Base-by-base conservation (phyloP, 2,888 invertebrate species). In the Scaptomyza tumidula region DNA sequence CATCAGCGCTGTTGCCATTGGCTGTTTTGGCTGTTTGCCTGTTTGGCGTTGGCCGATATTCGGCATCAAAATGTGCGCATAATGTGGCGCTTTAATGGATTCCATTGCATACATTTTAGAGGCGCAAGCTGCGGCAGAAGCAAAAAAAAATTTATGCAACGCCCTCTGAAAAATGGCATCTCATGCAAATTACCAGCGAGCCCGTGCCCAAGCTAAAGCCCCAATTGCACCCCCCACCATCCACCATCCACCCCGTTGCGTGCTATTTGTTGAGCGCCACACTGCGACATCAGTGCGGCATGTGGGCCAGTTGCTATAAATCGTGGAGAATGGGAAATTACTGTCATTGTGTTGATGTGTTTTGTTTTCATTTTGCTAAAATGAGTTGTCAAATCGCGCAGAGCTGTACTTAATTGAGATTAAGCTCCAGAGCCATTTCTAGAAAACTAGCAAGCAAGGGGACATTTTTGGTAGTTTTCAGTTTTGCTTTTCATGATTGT, bases 41-140 rank as follows among this genome's bases (percentile, higher is more conserved):
- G 11, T 48, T 45, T 24, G 24, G 4, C 9, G 27, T 35, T 49
- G 14, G 39, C 39, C 39, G 14, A 14, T 39, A 10, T 54, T 43
- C 75, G 60, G 37, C 75, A 64, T 71, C 65, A 82, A 79, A 79
- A 62, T 79, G 78, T 75, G 80, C 83, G 73, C 79, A 83, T 79
- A 80, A 79, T 79, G 77, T 64, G 77, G 59, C 73, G 62, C 57
- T 68, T 75, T 79, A 78, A 78, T 78, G 80, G 77, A 76, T 76
- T 76, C 60, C 73, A 66, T 80, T 76, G 73, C 76, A 78, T 72
- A 75, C 80, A 63, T 72, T 78, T 76, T 11, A 31, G 53, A 24
- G 49, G 57, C 35, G 27, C 61, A 54, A 46, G 44, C 56, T 57
- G 64, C 41, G 39, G 58, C 55, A 43, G 52, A 55, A 61, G 39